Evolutionary conservation across 2,888 invertebrate species (phyloP).

Genomic region (Zaprionus lineosus): DNA sequence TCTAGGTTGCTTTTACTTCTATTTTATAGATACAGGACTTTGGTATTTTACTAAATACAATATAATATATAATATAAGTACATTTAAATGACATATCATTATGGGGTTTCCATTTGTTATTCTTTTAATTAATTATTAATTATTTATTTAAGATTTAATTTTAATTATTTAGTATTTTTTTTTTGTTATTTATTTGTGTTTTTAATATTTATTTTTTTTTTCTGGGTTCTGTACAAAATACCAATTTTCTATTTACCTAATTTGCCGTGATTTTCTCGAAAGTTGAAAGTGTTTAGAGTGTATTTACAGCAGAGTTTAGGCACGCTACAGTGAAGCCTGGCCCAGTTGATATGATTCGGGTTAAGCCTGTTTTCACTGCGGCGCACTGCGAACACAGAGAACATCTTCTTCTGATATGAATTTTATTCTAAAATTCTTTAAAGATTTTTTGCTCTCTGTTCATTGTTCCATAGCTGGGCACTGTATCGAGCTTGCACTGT

Average conservation of each 20-base stretch:
- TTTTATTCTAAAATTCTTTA: neutral
- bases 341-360: conserved; percentile 33
- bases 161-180: conserved; percentile 9
- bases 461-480: conserved; percentile 3
- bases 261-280: conserved; percentile 17
- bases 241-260: conserved; percentile 30
- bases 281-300: conserved; percentile 30
- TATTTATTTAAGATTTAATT: neutral
- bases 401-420: conserved; percentile 14
- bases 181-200: conserved; percentile 15
- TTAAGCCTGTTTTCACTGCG: neutral
- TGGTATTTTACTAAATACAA: conserved; percentile 43
- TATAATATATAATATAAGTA: conserved; percentile 37
- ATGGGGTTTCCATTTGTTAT: conserved; percentile 32
- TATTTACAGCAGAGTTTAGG: conserved; percentile 47
- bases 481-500: conserved; percentile 31
- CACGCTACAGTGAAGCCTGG: conserved; percentile 46
- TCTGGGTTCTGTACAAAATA: conserved; percentile 50
- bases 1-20: conserved; percentile 17
- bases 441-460: neutral
- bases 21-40: conserved; percentile 44
- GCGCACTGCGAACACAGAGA: neutral
- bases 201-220: neutral
- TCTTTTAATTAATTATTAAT: conserved; percentile 1
- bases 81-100: conserved; percentile 29